These are phyloP conservation scores for Eubucco bourcierii DNA, from an alignment of 2,113 vertebrate genomes.

Conservation along the genomic window DNA sequence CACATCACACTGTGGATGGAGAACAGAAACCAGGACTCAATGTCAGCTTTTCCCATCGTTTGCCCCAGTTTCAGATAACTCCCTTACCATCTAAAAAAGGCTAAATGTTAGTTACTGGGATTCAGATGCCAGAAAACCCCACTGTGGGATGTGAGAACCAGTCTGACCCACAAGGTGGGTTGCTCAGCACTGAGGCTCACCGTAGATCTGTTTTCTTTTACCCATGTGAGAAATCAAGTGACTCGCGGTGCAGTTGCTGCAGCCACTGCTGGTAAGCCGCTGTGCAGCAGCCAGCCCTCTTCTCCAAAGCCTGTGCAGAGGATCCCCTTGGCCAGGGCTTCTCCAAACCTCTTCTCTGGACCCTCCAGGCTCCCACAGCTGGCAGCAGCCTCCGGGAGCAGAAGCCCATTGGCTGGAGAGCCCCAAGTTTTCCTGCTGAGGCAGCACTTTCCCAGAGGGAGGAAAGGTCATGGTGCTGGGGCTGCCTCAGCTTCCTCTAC, in stretches of 20 bases:
- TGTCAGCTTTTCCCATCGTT: neutral
- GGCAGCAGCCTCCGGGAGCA: neutral
- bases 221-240: neutral
- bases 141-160: neutral
- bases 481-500: neutral
- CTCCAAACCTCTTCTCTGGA: neutral
- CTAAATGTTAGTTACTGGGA: neutral
- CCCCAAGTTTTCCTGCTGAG: slow-evolving; percentile 30
- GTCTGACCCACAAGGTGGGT: neutral
- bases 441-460: slow-evolving; percentile 10
- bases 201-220: neutral
- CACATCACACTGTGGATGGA: rapidly evolving
- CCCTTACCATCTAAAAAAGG: neutral
- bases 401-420: neutral
- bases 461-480: neutral
- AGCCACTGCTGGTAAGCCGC: rapidly evolving
- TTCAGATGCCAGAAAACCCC: neutral
- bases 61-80: neutral
- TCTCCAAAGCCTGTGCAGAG: neutral
- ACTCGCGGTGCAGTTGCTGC: neutral
- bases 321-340: neutral
- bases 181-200: neutral
- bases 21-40: neutral
- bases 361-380: neutral
- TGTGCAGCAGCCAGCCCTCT: rapidly evolving